Percentiles rank a stretch among this genome's conserved stretches.
These are phyloP conservation scores for Micromys minutus DNA, from an alignment of 2,113 vertebrate genomes.

Conservation along the genomic window DNA sequence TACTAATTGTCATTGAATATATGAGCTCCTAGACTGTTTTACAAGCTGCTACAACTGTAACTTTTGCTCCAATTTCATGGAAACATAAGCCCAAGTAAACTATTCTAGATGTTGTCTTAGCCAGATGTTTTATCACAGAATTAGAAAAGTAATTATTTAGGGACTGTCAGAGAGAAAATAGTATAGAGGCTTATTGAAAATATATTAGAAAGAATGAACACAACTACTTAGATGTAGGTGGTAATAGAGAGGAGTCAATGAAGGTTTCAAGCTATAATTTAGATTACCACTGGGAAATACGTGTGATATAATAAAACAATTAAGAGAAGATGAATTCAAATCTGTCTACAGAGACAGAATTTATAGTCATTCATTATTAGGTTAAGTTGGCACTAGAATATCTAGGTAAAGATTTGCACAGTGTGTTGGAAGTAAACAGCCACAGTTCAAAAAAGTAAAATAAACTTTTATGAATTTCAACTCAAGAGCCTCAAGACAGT, in stretches of 20 bases:
- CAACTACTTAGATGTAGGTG: neutral
- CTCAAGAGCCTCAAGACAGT: neutral
- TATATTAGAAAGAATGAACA: neutral
- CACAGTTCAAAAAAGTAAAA: neutral
- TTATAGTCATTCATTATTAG: conserved; percentile 7
- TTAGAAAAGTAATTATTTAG: neutral
- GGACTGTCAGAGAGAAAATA: neutral
- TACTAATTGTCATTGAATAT: neutral
- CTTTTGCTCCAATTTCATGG: neutral
- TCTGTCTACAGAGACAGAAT: neutral
- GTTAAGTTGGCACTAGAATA: conserved; percentile 14
- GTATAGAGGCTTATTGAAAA: neutral
- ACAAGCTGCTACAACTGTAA: neutral
- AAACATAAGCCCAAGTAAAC: neutral
- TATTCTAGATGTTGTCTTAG: neutral
- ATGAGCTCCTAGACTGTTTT: neutral
- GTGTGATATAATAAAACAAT: neutral
- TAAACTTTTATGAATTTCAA: neutral
- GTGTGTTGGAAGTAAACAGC: neutral
- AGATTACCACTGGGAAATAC: neutral
- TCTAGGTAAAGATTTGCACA: neutral
- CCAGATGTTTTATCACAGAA: neutral
- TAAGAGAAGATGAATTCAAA: neutral
- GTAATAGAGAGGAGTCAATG: neutral
- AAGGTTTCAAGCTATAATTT: neutral